Base-by-base conservation (phyloP, 2,113 vertebrate genomes). In the Vulpes ferrilata region DNA sequence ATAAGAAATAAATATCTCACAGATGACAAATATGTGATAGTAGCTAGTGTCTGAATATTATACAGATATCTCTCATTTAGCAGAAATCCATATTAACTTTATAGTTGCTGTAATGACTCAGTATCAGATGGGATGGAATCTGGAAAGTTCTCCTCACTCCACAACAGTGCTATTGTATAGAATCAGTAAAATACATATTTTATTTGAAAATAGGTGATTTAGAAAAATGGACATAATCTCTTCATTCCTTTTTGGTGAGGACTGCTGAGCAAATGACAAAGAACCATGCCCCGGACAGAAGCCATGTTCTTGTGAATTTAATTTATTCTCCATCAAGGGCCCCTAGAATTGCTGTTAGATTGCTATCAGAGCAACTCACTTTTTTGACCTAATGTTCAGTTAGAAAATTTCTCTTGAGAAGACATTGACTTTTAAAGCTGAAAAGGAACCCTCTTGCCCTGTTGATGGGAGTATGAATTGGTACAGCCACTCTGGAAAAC, bases 51-150 rank as follows among this genome's bases (percentile, higher is more conserved):
- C 88, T 95, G 86, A 97, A 67, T 97, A 57, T 80, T 97, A 97
- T 93, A 97, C 94, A 98, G 97, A 98, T 97, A 95, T 95, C 97
- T 98, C 88, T 98, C 93, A 96, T 96, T 98, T 93, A 95, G 84
- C 91, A 97, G 95, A 98, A 98, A 98, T 97, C 93, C 97, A 51
- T 97, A 97, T 98, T 98, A 98, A 97, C 98, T 97, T 98, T 97
- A 82, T 95, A 93, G 88, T 96, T 90, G 53, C 67, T 95, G 71
- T 96, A 98, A 98, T 97, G 92, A 98, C 90, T 98, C 97, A 80
- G 71, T 97, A 96, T 98, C 98, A 98, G 96, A 91, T 4, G 78
- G 83, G 94, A 94, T 89, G 86, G 85, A 96, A 97, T 88, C 84
- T 96, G 93, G 91, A 79, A 89, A 69, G 51, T 27, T 64, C 91